These are phyloP conservation scores for Willowsia nigromaculata DNA, from an alignment of 2,888 invertebrate species.

Conservation along the genomic window DNA sequence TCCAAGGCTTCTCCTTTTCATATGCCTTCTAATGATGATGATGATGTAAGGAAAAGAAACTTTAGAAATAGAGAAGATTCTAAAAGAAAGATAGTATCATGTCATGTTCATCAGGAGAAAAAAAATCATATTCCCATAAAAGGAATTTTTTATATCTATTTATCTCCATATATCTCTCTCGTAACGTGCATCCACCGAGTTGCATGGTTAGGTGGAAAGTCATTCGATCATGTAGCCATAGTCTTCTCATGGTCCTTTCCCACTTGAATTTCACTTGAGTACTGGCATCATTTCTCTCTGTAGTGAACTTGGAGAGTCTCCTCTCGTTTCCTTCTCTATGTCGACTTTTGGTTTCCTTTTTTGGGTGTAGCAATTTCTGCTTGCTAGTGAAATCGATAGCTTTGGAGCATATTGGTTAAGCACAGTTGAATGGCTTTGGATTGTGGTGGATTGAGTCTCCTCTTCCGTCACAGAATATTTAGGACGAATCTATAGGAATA, in stretches of 20 bases:
- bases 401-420: no score
- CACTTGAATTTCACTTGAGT: slow-evolving; percentile 60
- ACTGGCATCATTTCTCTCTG: background rate
- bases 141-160: background rate
- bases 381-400: background rate
- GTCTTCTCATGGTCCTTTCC: slow-evolving; percentile 22
- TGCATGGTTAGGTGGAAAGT: background rate
- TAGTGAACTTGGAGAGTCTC: background rate
- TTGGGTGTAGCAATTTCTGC: background rate
- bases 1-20: no score
- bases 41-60: no score
- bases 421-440: no score
- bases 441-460: no score
- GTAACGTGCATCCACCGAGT: background rate
- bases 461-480: no score
- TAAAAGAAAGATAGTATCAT: background rate
- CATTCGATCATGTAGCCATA: background rate
- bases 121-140: background rate
- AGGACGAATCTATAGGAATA: no score
- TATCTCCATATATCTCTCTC: background rate
- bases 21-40: no score
- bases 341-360: background rate
- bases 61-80: background rate
- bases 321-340: background rate
- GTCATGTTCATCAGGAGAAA: background rate